A percentile compares a stretch with the other conserved stretches of the same genome.
These are phyloP conservation scores for Malthinus seriepunctatus DNA, from an alignment of 2,888 invertebrate species.

Conservation along the genomic window DNA sequence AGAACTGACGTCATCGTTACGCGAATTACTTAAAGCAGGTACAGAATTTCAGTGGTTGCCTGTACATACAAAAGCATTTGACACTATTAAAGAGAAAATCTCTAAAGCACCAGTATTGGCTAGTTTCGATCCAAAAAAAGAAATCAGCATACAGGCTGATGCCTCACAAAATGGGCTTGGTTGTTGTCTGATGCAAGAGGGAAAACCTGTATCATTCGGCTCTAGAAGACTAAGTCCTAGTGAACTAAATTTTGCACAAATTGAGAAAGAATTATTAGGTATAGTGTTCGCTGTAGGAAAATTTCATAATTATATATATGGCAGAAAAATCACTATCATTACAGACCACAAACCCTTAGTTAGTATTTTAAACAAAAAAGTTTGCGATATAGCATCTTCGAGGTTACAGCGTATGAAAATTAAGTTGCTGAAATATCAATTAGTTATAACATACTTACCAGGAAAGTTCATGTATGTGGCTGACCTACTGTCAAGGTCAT, in stretches of 20 bases:
- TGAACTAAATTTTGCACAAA: constrained; percentile 39
- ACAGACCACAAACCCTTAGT: constrained; percentile 13
- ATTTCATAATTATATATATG: constrained; percentile 45
- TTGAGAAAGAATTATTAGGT: constrained; percentile 45
- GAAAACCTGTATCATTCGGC: constrained; percentile 24
- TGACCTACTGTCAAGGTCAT: constrained; percentile 21
- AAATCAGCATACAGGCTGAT: constrained; percentile 28
- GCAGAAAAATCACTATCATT: constrained; percentile 27
- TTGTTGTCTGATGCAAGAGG: constrained; percentile 29
- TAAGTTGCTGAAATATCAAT: constrained; percentile 32
- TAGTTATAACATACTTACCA: constrained; percentile 34
- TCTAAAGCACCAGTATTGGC: constrained; percentile 19
- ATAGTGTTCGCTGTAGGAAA: constrained; percentile 41
- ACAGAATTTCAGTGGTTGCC: constrained; percentile 21
- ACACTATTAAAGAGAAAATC: constrained; percentile 25
- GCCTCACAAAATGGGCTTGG: constrained; percentile 28
- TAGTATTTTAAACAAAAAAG: constrained; percentile 10
- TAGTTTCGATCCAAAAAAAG: constrained; percentile 23
- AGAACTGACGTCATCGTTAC: constrained; percentile 25
- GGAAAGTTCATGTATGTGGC: constrained; percentile 32
- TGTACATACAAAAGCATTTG: constrained; percentile 9
- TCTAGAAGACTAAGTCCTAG: constrained; percentile 28
- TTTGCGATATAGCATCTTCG: neutral
- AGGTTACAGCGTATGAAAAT: constrained; percentile 31
- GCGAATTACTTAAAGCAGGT: constrained; percentile 29